These are phyloP conservation scores for Stenopsyche tienmushanensis DNA, from an alignment of 1,140 invertebrate genomes.

Conservation along the genomic window DNA sequence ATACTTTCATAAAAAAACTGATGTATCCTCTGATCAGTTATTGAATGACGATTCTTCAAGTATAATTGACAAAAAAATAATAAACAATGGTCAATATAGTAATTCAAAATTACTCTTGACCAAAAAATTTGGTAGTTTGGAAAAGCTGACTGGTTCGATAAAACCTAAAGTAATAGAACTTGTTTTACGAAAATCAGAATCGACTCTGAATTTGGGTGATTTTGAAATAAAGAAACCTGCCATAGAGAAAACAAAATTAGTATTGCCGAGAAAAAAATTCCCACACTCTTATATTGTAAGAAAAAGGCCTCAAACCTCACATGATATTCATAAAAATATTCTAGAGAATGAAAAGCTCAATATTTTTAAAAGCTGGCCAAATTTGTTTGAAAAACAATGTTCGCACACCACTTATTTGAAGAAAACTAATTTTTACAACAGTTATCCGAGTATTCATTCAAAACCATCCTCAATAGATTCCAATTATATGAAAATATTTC, in stretches of 20 bases:
- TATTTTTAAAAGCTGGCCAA: slow-evolving; percentile 47
- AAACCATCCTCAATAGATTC: too few species aligned
- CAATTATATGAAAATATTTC: slow-evolving; percentile 29
- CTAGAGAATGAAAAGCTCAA: too few species aligned
- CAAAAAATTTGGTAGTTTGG: slow-evolving; percentile 43
- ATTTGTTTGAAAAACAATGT: slow-evolving; percentile 41
- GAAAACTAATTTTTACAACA: slow-evolving; percentile 29
- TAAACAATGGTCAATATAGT: neutral
- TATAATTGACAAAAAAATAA: slow-evolving; percentile 24
- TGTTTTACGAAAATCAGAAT: slow-evolving; percentile 37
- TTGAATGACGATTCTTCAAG: neutral
- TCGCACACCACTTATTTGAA: slow-evolving; percentile 2
- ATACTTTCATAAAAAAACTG: slow-evolving; percentile 46
- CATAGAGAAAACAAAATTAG: slow-evolving; percentile 32
- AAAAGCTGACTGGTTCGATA: slow-evolving; percentile 37
- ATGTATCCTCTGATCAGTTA: neutral
- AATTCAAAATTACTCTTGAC: slow-evolving; percentile 40
- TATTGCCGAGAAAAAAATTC: slow-evolving; percentile 36
- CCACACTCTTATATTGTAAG: slow-evolving; percentile 39
- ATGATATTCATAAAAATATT: neutral
- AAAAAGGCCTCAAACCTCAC: slow-evolving; percentile 22
- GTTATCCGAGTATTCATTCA: slow-evolving; percentile 39
- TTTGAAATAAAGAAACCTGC: slow-evolving; percentile 21
- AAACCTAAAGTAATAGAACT: slow-evolving; percentile 40
- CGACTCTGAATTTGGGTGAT: slow-evolving; percentile 34